Conservation (phyloP, 2,797 vertebrate species). For the Amazonetta brasiliensis region DNA sequence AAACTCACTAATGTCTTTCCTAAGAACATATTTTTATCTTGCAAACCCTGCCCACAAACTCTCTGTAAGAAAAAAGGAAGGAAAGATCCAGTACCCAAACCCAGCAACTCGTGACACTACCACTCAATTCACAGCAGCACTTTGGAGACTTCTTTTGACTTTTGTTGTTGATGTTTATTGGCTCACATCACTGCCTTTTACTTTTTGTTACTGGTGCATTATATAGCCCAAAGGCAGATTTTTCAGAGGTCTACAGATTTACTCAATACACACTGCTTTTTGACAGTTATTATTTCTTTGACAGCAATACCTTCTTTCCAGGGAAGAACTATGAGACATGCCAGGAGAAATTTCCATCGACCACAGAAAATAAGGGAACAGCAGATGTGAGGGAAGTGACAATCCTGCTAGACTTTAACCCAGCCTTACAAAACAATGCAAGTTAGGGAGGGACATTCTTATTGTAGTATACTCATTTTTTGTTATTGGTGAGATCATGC, state of each 20-base stretch:
- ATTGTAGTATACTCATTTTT: background rate
- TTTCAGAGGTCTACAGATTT: background rate
- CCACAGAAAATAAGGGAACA: background rate
- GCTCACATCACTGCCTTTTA: background rate
- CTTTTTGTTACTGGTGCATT: background rate
- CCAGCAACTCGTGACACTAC: background rate
- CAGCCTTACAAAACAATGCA: background rate
- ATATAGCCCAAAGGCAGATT: background rate
- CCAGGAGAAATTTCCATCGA: constrained; percentile 11
- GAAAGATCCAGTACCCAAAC: background rate
- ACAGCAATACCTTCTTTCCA: background rate
- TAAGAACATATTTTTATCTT: background rate
- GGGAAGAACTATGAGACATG: background rate
- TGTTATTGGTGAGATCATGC: background rate
- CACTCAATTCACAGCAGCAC: background rate
- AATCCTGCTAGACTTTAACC: background rate
- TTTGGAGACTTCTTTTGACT: background rate
- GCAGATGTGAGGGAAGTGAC: background rate
- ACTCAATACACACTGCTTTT: background rate
- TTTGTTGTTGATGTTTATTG: background rate
- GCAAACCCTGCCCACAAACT: background rate
- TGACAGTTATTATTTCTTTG: background rate
- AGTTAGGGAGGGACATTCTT: background rate
- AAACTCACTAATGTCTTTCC: background rate
- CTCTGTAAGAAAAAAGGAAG: background rate